These are phyloP conservation scores for Premnoplex brunnescens DNA, from an alignment of 2,797 vertebrate species.

Conservation along the genomic window DNA sequence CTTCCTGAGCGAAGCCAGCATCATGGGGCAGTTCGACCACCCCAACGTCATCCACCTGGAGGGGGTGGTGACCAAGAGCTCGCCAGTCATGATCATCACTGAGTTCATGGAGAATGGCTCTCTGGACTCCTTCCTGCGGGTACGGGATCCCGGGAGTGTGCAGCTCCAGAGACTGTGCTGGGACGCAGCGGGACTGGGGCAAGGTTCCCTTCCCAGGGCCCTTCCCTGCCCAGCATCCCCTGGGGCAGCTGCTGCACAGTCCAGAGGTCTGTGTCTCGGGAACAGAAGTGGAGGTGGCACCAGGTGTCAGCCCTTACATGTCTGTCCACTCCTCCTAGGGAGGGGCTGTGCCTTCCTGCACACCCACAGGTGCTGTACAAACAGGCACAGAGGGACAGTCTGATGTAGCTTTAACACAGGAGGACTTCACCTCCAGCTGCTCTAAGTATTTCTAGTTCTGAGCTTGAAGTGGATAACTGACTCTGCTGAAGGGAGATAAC, in stretches of 20 bases:
- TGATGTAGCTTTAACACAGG: neutral
- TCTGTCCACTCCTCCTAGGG: rapidly evolving
- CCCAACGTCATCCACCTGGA: conserved; percentile 97
- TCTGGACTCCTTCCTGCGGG: conserved; percentile 95
- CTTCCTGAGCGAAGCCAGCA: conserved; percentile 96
- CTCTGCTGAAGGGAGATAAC: neutral
- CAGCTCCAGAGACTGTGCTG: neutral
- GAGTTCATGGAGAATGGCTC: conserved; percentile 99
- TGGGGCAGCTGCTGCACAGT: neutral
- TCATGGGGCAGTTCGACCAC: conserved; percentile 99
- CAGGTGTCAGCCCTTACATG: rapidly evolving
- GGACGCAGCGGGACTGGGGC: neutral
- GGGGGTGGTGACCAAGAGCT: conserved; percentile 97
- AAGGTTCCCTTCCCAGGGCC: neutral
- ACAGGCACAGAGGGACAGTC: neutral
- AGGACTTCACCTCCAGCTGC: neutral
- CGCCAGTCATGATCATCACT: conserved; percentile 96
- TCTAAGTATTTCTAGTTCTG: neutral
- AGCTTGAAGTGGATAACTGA: neutral
- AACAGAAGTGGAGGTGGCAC: neutral
- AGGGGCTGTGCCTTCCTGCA: neutral
- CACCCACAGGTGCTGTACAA: neutral
- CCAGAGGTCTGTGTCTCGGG: neutral
- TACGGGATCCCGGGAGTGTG: conserved; percentile 56
- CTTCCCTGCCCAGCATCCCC: neutral